These are phyloP conservation scores for Ormyrus labotus DNA, from an alignment of 2,888 invertebrate species.

Conservation along the genomic window DNA sequence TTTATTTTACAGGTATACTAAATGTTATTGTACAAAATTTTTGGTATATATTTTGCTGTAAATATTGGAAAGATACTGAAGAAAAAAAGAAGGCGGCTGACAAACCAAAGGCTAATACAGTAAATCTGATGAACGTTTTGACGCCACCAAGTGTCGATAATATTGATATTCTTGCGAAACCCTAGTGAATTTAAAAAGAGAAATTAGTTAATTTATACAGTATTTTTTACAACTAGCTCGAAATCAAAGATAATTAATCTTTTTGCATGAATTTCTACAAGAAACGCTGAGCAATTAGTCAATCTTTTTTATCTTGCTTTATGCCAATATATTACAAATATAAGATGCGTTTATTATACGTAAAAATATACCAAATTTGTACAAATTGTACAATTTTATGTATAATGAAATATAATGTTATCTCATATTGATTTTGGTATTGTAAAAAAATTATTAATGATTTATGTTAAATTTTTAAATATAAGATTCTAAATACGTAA, in stretches of 20 bases:
- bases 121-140: slow-evolving; percentile 39
- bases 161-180: slow-evolving; percentile 33
- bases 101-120: slow-evolving; percentile 24
- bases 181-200: slow-evolving; percentile 19
- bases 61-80: slow-evolving; percentile 60
- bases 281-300: too few species aligned
- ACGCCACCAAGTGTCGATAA: slow-evolving; percentile 26
- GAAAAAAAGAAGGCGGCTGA: slow-evolving; percentile 42
- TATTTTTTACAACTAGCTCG: slow-evolving; percentile 20
- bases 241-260: slow-evolving; percentile 12
- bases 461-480: too few species aligned
- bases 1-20: slow-evolving; percentile 63
- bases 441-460: too few species aligned
- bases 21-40: slow-evolving; percentile 68
- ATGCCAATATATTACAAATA: too few species aligned
- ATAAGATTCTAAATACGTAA: too few species aligned
- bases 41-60: slow-evolving; percentile 67
- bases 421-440: too few species aligned
- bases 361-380: neutral
- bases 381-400: too few species aligned
- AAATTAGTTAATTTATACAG: slow-evolving; percentile 11
- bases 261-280: neutral
- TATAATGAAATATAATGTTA: too few species aligned
- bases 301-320: too few species aligned
- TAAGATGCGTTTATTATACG: neutral